Evolutionary conservation across 2,888 invertebrate species (phyloP).

Genomic region (Agonopterix subpropinquella): DNA sequence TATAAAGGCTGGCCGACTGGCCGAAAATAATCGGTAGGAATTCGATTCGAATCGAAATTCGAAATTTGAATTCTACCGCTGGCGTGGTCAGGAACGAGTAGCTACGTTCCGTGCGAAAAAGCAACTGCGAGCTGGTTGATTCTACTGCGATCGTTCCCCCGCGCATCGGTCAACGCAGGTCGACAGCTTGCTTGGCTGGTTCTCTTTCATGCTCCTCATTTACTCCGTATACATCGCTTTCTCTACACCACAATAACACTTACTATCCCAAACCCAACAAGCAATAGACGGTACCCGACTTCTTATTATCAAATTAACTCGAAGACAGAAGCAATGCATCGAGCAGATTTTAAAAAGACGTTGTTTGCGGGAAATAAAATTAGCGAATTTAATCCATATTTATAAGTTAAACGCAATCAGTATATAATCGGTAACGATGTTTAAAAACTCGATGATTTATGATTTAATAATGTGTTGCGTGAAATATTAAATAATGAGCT

Average conservation of each 20-base stretch:
- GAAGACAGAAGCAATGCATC: slow-evolving; percentile 2
- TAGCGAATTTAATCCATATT: slow-evolving; percentile 1
- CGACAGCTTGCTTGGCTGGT: background rate
- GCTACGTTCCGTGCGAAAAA: slow-evolving; percentile 49
- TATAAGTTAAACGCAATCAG: background rate
- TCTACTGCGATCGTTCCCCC: slow-evolving; percentile 48
- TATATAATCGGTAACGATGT: background rate
- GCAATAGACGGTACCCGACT: too few species aligned
- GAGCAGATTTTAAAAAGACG: slow-evolving; percentile 13
- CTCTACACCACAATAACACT: background rate
- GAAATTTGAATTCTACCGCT: slow-evolving; percentile 10
- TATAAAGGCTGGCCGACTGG: slow-evolving; percentile 5
- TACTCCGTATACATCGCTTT: slow-evolving; percentile 18
- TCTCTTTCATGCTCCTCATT: slow-evolving; percentile 11
- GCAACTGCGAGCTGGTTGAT: slow-evolving; percentile 45
- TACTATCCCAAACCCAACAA: too few species aligned
- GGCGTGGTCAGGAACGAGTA: slow-evolving; percentile 28
- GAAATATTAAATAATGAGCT: slow-evolving; percentile 1
- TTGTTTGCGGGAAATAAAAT: slow-evolving; percentile 17
- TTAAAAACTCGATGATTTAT: too few species aligned
- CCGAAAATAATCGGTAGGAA: slow-evolving; percentile 6
- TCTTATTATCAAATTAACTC: too few species aligned
- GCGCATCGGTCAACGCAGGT: slow-evolving; percentile 28
- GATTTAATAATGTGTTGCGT: slow-evolving; percentile 9
- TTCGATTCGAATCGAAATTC: slow-evolving; percentile 20